Evolutionary conservation across 35 echinoderm and acorn worm species (phyloP).

Genomic region (Apostichopus californicus): DNA sequence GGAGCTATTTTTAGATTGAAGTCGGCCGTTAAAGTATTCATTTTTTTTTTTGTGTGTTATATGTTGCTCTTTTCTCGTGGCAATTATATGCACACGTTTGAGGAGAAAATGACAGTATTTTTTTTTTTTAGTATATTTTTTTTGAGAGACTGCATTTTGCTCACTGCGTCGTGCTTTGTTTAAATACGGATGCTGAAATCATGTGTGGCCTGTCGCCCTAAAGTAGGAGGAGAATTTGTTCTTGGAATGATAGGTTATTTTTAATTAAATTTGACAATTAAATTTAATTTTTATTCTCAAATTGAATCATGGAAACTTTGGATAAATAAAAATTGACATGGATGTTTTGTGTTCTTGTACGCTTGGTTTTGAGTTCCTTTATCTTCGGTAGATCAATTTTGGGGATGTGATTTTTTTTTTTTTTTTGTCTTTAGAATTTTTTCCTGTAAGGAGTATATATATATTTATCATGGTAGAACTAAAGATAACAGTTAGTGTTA

Average conservation of each 20-base stretch:
- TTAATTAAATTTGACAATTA: not conserved
- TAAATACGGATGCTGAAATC: not conserved
- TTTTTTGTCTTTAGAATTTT: not conserved
- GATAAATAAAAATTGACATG: not conserved
- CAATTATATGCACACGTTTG: not conserved
- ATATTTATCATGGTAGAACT: not conserved
- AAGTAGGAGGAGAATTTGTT: not conserved
- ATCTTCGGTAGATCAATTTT: not conserved
- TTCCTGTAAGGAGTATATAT: not conserved
- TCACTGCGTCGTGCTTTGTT: not conserved
- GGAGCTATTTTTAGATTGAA: conserved; percentile 16
- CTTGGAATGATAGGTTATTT: conserved; percentile 4
- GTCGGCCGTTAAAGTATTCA: conserved; percentile 18
- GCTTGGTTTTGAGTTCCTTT: not conserved
- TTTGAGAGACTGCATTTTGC: not conserved
- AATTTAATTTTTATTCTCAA: not conserved
- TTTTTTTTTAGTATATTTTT: too few relatives aligned
- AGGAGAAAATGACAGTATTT: not conserved
- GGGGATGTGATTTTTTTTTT: not conserved
- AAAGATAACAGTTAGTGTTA: not conserved
- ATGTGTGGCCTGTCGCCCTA: not conserved
- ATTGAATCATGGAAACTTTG: not conserved
- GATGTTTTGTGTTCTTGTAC: not conserved
- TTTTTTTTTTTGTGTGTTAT: not conserved
- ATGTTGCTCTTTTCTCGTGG: conserved; percentile 14